Percentiles rank a stretch among this genome's conserved stretches.
phyloP scores from a whole-genome alignment of 2,888 invertebrate species.

The Catocala sponsa region DNA sequence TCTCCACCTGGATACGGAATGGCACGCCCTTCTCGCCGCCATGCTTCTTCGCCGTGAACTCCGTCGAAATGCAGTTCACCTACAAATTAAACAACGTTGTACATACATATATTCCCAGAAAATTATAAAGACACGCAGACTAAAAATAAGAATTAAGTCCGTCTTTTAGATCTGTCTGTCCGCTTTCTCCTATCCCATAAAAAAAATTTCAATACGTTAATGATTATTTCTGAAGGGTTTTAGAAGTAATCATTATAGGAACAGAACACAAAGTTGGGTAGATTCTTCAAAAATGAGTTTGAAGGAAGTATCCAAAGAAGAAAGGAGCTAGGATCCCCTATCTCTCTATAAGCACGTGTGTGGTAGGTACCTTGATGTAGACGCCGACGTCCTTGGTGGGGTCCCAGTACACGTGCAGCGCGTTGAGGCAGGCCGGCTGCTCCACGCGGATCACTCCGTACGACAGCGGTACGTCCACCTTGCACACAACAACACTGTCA shows the following conservation, averaged over 20 bases:
- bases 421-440: constrained; percentile 92
- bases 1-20: constrained; percentile 98
- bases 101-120: no score
- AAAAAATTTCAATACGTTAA: no score
- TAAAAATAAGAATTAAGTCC: no score
- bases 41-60: constrained; percentile 99
- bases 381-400: constrained; percentile 98
- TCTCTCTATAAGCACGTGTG: not conserved
- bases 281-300: no score
- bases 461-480: constrained; percentile 96
- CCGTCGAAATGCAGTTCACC: constrained; percentile 99
- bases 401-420: constrained; percentile 97
- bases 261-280: no score
- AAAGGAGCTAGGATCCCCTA: not conserved
- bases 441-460: constrained; percentile 96
- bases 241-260: no score
- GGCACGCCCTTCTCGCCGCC: constrained; percentile 99
- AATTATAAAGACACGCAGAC: no score
- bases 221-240: no score
- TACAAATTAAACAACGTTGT: constrained; percentile 54
- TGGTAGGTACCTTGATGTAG: constrained; percentile 93
- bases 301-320: no score
- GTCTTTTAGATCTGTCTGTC: no score
- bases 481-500: not conserved
- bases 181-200: no score